phyloP scores from a whole-genome alignment of 2,113 vertebrate genomes.

The Zosterops pallidus region DNA sequence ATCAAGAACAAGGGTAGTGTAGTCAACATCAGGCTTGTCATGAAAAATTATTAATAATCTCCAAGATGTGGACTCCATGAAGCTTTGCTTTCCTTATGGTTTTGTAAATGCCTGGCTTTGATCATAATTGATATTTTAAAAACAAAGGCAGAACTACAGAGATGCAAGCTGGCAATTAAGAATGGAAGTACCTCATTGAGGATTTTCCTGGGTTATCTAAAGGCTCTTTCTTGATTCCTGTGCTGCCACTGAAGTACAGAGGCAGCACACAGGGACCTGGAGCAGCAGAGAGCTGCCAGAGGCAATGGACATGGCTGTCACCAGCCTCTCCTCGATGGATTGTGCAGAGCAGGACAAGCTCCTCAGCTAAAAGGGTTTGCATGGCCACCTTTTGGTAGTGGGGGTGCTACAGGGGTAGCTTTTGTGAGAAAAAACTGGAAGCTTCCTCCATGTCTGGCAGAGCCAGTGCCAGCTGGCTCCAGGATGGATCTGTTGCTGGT shows the following conservation, averaged over 20 bases:
- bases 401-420: too few species aligned
- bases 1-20: neutral
- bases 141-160: neutral
- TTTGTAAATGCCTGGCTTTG: slow-evolving; percentile 2
- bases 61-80: neutral
- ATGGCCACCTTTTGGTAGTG: neutral
- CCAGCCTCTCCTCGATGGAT: neutral
- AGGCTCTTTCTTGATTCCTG: neutral
- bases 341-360: neutral
- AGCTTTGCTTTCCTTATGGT: neutral
- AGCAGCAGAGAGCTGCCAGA: neutral
- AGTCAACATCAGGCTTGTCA: neutral
- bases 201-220: neutral
- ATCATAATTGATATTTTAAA: neutral
- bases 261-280: neutral
- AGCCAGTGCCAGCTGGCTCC: neutral
- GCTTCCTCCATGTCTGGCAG: neutral
- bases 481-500: rapidly evolving
- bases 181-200: neutral
- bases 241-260: neutral
- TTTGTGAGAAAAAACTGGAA: neutral
- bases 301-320: neutral
- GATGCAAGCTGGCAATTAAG: neutral
- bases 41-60: neutral
- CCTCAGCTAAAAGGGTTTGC: neutral